These are phyloP conservation scores for Sinocyclocheilus anshuiensis DNA, from an alignment of 2,113 vertebrate genomes.

Conservation along the genomic window DNA sequence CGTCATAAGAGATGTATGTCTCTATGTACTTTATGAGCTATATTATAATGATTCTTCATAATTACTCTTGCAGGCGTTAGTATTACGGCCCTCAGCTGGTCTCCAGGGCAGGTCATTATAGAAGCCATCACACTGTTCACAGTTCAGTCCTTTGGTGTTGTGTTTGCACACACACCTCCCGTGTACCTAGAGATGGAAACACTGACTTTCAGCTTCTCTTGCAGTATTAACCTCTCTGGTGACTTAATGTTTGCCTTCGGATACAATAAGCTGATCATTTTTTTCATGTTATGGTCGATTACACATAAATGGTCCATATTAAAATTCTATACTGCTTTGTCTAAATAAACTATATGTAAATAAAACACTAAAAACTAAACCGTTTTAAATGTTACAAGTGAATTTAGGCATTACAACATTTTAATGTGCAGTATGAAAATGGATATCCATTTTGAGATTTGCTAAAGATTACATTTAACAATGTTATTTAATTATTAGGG, in stretches of 20 bases:
- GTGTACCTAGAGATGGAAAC: constrained; percentile 71
- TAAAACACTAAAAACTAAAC: not conserved
- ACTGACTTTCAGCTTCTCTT: no score
- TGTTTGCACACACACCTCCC: constrained; percentile 84
- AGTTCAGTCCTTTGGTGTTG: constrained; percentile 82
- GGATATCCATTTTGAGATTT: no score
- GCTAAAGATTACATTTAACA: no score
- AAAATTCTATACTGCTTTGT: not conserved
- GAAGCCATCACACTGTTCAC: constrained; percentile 78
- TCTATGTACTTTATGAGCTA: not conserved
- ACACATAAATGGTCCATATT: not conserved
- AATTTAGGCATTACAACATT: no score
- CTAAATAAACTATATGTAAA: not conserved
- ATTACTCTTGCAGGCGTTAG: constrained; percentile 80
- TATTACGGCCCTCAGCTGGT: constrained; percentile 78
- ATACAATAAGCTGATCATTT: no score
- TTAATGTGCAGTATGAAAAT: no score
- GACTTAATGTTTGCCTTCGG: no score
- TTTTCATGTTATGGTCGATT: no score
- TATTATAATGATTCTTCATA: not conserved
- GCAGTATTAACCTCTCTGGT: no score
- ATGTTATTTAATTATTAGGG: no score
- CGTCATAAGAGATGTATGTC: not conserved
- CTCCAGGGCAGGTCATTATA: constrained; percentile 81
- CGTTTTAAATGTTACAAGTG: no score